Percentiles rank a stretch among this genome's conserved stretches.
Conservation (phyloP, 2,113 vertebrate species). For the Scomber scombrus region DNA sequence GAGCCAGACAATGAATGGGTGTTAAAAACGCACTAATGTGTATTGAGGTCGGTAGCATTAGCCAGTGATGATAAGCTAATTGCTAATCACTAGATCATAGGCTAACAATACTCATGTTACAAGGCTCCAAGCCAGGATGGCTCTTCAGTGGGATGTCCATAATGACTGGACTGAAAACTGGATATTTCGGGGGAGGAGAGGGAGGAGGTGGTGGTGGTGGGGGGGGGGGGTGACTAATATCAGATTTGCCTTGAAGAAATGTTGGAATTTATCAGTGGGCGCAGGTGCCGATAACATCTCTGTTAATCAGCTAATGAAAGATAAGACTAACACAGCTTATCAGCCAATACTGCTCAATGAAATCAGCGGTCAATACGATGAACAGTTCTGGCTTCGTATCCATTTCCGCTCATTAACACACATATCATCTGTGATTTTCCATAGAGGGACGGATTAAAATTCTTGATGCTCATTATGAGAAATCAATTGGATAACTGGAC, state of each 20-base stretch:
- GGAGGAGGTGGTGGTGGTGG: no score
- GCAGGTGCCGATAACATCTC: slow-evolving; percentile 26
- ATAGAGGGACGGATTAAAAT: slow-evolving; percentile 32
- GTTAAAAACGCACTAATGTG: slow-evolving; percentile 74
- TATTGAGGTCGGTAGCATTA: slow-evolving; percentile 73
- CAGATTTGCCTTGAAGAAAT: slow-evolving; percentile 11
- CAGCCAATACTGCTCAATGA: slow-evolving; percentile 28
- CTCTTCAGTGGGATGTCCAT: slow-evolving; percentile 28
- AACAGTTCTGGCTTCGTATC: slow-evolving; percentile 33
- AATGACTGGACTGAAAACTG: background rate
- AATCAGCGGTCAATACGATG: slow-evolving; percentile 43
- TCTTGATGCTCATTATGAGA: slow-evolving; percentile 46
- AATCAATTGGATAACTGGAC: slow-evolving; percentile 62
- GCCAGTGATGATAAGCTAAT: slow-evolving; percentile 72
- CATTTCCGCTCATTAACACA: slow-evolving; percentile 55
- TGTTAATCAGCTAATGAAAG: slow-evolving; percentile 51
- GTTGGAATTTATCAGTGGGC: slow-evolving; percentile 3
- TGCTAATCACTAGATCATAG: slow-evolving; percentile 72
- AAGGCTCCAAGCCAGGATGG: slow-evolving; percentile 53
- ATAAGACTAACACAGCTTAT: slow-evolving; percentile 28
- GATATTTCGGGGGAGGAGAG: background rate
- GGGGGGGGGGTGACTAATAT: background rate
- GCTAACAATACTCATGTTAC: slow-evolving; percentile 46
- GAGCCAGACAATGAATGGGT: slow-evolving; percentile 72
- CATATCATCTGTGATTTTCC: slow-evolving; percentile 32